Evolutionary conservation across 2,888 invertebrate species (phyloP), one percentile per base, ranked within the genome.

Genomic region (Metacarcinus magister): DNA sequence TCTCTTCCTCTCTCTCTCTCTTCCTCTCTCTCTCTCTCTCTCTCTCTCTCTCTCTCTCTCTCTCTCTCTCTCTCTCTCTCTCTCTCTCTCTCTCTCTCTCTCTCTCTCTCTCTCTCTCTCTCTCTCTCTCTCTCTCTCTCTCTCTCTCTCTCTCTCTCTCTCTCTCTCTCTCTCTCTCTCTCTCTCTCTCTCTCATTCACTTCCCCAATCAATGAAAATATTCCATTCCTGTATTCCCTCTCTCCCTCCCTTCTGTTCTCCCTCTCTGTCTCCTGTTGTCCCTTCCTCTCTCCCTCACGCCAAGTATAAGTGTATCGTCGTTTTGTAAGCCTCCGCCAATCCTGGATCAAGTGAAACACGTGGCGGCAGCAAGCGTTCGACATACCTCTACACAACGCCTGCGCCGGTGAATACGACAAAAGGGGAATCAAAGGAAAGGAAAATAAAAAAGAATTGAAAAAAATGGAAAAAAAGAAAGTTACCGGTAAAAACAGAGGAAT

Each of bases 11-110:
- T 19, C 13, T 19, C 19, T 67, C 60, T 67, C 60, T 67, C 19
- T 19, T 7, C 0, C 23, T 67, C n/a, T 67, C 67, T 67, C 67
- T 67, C 67, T 67, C 67, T 67, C 67, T 67, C 67, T 67, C 67
- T 67, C 67, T 67, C 67, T 67, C 67, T 67, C 67, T 67, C 67
- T 67, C 67, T 67, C 67, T 67, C 67, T 67, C 67, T 67, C 67
- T 67, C 67, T 67, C 67, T 67, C 67, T 67, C 67, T 67, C 67
- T 60, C 60, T 60, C 60, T 60, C 60, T 60, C 60, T 60, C 60
- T 60, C 60, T 60, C 60, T 60, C 60, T 60, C 60, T 60, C 60
- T 60, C 60, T 60, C 60, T 60, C 60, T 60, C 60, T 60, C 60
- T 60, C 60, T 60, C 60, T 60, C 60, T 60, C 60, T 60, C 60